These are phyloP conservation scores for Podocnemis expansa DNA, from an alignment of 2,113 vertebrate species.

Conservation along the genomic window DNA sequence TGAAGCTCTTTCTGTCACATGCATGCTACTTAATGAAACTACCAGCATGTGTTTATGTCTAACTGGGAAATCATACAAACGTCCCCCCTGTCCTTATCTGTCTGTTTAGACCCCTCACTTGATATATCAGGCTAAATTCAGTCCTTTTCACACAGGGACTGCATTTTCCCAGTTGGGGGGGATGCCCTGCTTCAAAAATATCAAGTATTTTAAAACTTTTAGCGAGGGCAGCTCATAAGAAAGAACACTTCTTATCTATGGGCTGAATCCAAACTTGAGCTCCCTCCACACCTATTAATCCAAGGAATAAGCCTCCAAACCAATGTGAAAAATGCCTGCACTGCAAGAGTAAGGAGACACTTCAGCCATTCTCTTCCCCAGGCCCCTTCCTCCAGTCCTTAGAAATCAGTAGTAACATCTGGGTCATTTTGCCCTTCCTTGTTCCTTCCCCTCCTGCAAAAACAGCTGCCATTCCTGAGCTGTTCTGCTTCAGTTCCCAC, in stretches of 20 bases:
- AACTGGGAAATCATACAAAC: not conserved
- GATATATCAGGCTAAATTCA: not conserved
- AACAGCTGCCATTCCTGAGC: not conserved
- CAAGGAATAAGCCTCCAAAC: not conserved
- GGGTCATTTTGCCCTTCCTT: not conserved
- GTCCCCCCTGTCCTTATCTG: not conserved
- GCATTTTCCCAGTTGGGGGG: not conserved
- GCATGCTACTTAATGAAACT: not conserved
- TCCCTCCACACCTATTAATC: not conserved
- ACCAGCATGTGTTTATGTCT: not conserved
- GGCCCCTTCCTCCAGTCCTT: not conserved
- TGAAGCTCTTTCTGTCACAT: not conserved
- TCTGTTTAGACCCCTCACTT: not conserved
- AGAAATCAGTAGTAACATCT: not conserved
- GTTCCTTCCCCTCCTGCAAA: not conserved
- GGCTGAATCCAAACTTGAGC: not conserved
- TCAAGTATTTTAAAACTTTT: not conserved
- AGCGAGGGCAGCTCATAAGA: not conserved
- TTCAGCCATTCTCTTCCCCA: not conserved
- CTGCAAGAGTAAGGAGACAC: not conserved
- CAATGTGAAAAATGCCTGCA: not conserved
- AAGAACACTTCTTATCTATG: not conserved
- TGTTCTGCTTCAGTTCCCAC: not conserved
- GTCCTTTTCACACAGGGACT: not conserved
- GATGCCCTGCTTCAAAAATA: not conserved